Conservation (phyloP, 2,113 vertebrate genomes). For the Isichthys henryi region DNA sequence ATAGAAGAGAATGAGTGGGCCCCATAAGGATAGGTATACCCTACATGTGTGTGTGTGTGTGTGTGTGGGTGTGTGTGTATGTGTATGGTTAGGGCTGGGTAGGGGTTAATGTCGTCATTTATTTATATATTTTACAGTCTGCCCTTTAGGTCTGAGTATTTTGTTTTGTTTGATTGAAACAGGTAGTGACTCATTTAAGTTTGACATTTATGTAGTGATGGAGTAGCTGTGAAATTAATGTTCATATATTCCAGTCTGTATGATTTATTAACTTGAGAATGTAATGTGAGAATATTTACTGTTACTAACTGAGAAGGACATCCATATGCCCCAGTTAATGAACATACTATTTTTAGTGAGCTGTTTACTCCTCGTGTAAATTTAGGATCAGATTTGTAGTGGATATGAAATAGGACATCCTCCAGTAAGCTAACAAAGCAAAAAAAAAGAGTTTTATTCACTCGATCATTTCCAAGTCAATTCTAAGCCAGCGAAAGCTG, state of each 20-base stretch:
- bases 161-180: not conserved
- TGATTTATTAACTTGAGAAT: not conserved
- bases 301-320: not conserved
- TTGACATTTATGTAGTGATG: not conserved
- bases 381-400: not conserved
- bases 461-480: not conserved
- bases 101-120: too few relatives aligned
- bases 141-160: not conserved
- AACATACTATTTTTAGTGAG: not conserved
- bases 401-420: not conserved
- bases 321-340: conserved; percentile 1
- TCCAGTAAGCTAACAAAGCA: not conserved
- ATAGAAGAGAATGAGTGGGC: too few relatives aligned
- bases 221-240: not conserved
- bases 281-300: not conserved
- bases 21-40: too few relatives aligned
- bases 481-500: not conserved
- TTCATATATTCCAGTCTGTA: not conserved
- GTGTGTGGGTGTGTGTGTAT: too few relatives aligned
- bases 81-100: too few relatives aligned
- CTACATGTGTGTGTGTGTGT: too few relatives aligned
- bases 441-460: not conserved
- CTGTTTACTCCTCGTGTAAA: not conserved
- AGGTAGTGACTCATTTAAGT: not conserved
- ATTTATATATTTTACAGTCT: not conserved